Evolutionary conservation across 2,113 vertebrate genomes (phyloP), one percentile per base, ranked within the genome.

Genomic region (Eptesicus fuscus): DNA sequence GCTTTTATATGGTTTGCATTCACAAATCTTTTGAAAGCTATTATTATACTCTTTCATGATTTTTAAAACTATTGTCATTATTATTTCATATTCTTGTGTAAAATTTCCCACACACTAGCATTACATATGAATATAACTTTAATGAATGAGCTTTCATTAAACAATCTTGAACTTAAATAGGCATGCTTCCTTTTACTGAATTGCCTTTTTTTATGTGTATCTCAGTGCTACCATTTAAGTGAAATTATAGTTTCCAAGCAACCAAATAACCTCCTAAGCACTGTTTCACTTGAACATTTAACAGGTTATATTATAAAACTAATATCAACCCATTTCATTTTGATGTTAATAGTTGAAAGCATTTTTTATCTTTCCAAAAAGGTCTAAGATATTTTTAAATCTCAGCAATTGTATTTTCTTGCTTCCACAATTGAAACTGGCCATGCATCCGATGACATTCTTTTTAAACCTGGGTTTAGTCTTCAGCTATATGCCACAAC

Each of bases 281-380:
- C 42, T 77, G 67, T 95, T 97, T 97, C 93, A 89, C 78, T 95
- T 97, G 83, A 97, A 97, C 76, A 83, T 93, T 96, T 97, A 96
- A 93, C 85, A 97, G 76, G 47, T 59, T 93, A 88, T 85, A 97
- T 93, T 96, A 96, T 92, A 95, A 97, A 97, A 92, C 6, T 91
- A 51, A 61, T 93, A 94, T 88, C 35, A 96, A 83, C 18, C 10
- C 22, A 35, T 95, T 97, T 97, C 25, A 85, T 95, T 97, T 77
- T 97, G 96, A 94, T 65, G 63, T 94, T 97, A 94, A 95, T 56
- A 96, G 79, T 40, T 96, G 63, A 44, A 98, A 91, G 95, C 5
- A 93, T 77, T 97, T 53, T 37, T 18, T 82, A 56, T 74, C 4
- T 95, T 96, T 88, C 94, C 91, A 51, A 85, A 97, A 47, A 44